Conservation (phyloP, 2,797 vertebrate genomes). For the Epinephelus malabaricus region DNA sequence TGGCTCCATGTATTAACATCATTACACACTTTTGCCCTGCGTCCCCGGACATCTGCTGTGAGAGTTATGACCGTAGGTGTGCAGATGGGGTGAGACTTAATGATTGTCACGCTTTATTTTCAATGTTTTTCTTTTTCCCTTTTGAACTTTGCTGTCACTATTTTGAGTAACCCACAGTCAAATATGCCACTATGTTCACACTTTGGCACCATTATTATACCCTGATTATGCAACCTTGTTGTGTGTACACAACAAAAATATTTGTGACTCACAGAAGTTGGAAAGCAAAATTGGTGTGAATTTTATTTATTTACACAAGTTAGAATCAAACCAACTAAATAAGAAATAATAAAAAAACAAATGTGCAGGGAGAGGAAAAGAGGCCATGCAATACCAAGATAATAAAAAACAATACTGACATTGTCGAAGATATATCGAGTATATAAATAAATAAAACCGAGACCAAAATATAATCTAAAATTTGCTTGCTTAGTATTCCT, state of each 20-base stretch:
- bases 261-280: not conserved
- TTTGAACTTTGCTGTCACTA: conserved; percentile 27
- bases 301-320: not conserved
- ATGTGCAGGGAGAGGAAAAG: too few relatives aligned
- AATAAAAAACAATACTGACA: too few relatives aligned
- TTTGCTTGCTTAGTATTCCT: too few relatives aligned
- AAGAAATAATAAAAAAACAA: too few relatives aligned
- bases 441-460: too few relatives aligned
- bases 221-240: conserved; percentile 11
- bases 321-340: not conserved
- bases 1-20: conserved; percentile 62
- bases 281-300: not conserved
- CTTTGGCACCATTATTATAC: not conserved
- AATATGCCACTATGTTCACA: not conserved
- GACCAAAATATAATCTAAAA: too few relatives aligned
- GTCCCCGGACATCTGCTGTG: conserved; percentile 77
- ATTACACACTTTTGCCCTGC: conserved; percentile 54
- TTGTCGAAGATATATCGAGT: too few relatives aligned
- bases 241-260: not conserved
- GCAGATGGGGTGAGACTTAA: conserved; percentile 63
- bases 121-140: conserved; percentile 5
- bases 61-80: conserved; percentile 66
- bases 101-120: conserved; percentile 42
- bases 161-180: conserved; percentile 27
- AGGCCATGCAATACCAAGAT: too few relatives aligned